Percentiles rank a stretch among this genome's conserved stretches.
phyloP scores from a whole-genome alignment of 2,888 invertebrate species.

The Cheilosia vernalis region DNA sequence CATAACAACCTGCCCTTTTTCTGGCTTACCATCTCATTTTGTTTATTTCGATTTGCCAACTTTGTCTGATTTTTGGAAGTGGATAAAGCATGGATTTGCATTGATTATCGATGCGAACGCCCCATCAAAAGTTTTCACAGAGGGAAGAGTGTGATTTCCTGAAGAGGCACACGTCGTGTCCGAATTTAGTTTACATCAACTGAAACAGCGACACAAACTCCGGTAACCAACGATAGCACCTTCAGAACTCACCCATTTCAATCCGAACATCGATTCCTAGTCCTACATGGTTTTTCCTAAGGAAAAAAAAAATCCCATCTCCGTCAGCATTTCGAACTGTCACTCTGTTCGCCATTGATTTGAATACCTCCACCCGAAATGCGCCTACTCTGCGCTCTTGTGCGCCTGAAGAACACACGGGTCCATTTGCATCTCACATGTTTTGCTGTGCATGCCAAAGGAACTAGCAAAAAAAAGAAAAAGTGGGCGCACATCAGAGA shows the following conservation, averaged over 20 bases:
- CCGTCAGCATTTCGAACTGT: not conserved
- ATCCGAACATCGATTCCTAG: not conserved
- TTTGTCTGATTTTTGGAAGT: too few species aligned
- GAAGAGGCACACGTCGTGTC: too few species aligned
- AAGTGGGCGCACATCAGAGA: conserved; percentile 56
- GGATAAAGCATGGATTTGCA: too few species aligned
- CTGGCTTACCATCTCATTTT: too few species aligned
- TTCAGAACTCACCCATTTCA: not conserved
- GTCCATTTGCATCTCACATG: conserved; percentile 32
- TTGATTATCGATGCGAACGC: too few species aligned
- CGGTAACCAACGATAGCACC: not conserved
- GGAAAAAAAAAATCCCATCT: not conserved
- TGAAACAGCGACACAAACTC: not conserved
- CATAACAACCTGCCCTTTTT: too few species aligned
- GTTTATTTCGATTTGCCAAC: too few species aligned
- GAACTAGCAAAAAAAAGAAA: conserved; percentile 19
- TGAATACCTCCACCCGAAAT: conserved; percentile 23
- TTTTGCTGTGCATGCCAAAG: not conserved
- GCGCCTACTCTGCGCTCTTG: conserved; percentile 30
- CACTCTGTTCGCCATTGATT: conserved; percentile 3
- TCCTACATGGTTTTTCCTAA: not conserved
- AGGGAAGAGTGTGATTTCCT: too few species aligned
- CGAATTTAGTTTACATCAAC: not conserved
- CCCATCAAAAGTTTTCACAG: too few species aligned
- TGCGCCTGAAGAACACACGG: conserved; percentile 1